Conservation (phyloP, 2,888 invertebrate species). For the Piscicola geometra region DNA sequence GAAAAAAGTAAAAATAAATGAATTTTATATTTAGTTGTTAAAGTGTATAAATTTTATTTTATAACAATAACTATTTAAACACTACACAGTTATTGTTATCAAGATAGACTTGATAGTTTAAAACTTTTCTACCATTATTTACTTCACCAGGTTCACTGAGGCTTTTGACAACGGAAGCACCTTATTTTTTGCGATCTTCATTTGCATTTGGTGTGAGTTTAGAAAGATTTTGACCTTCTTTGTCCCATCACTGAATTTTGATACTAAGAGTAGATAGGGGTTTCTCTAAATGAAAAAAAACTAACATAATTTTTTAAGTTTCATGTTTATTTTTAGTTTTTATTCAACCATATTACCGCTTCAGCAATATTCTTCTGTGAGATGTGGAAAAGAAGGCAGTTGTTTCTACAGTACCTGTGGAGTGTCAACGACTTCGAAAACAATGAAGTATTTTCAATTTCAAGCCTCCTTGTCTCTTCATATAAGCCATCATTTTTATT, state of each 20-base stretch:
- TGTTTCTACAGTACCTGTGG: slow-evolving; percentile 92
- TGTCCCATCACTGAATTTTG: not conserved
- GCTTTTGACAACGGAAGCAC: slow-evolving; percentile 91
- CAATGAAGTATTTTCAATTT: slow-evolving; percentile 58
- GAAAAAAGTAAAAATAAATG: no score
- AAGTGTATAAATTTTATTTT: no score
- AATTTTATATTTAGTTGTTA: no score
- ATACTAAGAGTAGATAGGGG: not conserved
- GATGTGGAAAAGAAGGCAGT: slow-evolving; percentile 89
- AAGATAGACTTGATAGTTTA: no score
- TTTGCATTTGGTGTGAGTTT: slow-evolving; percentile 94
- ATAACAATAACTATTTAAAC: no score
- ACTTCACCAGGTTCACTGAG: slow-evolving; percentile 74
- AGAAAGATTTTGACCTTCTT: not conserved
- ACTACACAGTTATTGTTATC: no score
- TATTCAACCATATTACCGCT: no score
- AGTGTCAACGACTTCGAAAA: slow-evolving; percentile 81
- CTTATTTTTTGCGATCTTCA: slow-evolving; percentile 88
- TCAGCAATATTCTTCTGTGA: slow-evolving; percentile 84
- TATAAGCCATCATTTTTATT: no score
- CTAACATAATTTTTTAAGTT: no score
- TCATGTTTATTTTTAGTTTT: no score
- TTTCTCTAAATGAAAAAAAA: no score
- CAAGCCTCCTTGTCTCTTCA: no score
- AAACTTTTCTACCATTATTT: slow-evolving; percentile 54